Base-by-base conservation (phyloP, 2,888 invertebrate species). In the Neoaliturus tenellus region DNA sequence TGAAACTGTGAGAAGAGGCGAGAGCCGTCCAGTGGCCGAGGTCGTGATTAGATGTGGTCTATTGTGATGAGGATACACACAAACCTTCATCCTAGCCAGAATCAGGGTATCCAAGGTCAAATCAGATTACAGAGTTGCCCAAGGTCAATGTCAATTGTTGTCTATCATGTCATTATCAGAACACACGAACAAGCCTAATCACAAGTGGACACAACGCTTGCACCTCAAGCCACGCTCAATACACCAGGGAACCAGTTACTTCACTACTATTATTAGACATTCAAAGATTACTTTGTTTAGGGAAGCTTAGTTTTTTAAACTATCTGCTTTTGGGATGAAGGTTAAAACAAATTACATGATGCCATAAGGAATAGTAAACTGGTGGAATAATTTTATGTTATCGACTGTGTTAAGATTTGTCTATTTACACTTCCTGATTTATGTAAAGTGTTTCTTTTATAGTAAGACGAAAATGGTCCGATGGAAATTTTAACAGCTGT, bases 151-250 rank as follows among this genome's bases (percentile, higher is more conserved):
- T 35, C 31, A 33, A 78, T 75, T 75, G 75, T 44, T 44, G 44
- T 25, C 78, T 48, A 35, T 78, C 78, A 33, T 78, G 55, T 78
- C 35, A 78, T 78, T 78, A 78, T 23, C 35, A 58, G 28, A 28
- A 78, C 55, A 55, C 33, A 78, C 75, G 23, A 48, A 48, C 48
- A n/a, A 10, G 35, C 23, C 71, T 23, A 10, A 51, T 23, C 62
- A 62, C 62, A 20, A 28, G 5, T 20, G 23, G 51, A 20, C 51
- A 51, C 5, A 20, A 51, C 51, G 20, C n/a, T 23, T 23, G 23
- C 23, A 51, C 20, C 51, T 51, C 5, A 10, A 6, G 51, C 17
- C 17, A 10, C 23, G 51, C 17, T 12, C 12, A 44, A 44, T 12
- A 14, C 44, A 44, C 44, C 17, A 12, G 44, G 10, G 17, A 44